These are phyloP conservation scores for Corapipo altera DNA, from an alignment of 2,113 vertebrate species.

Conservation along the genomic window DNA sequence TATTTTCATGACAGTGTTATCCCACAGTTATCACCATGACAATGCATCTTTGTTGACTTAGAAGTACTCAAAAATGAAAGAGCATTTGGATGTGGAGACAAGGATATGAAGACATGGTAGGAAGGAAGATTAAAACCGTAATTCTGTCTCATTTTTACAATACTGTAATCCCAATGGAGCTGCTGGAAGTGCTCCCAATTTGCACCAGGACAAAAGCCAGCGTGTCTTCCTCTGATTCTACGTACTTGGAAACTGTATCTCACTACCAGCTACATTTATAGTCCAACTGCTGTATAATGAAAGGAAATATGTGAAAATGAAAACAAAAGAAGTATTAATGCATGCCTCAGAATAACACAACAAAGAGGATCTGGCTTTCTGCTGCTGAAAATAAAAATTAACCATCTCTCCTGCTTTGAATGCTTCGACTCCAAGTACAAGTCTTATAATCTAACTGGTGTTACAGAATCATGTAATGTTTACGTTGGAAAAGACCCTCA, in stretches of 20 bases:
- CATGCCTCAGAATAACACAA: constrained; percentile 7
- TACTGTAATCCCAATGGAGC: background rate
- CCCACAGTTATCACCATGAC: background rate
- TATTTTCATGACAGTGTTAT: constrained; percentile 2
- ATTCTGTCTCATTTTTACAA: background rate
- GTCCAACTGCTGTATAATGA: background rate
- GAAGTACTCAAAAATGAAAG: constrained; percentile 1
- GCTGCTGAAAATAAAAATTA: background rate
- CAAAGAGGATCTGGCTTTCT: background rate
- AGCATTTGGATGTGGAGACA: background rate
- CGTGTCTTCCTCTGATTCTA: background rate
- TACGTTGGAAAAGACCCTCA: background rate
- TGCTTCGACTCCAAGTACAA: constrained; percentile 11
- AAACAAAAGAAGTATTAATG: background rate
- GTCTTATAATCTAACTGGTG: background rate
- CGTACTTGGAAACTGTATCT: background rate
- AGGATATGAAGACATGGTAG: background rate
- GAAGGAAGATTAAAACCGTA: background rate
- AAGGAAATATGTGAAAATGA: constrained; percentile 24
- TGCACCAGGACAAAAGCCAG: background rate
- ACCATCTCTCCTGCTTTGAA: constrained; percentile 11
- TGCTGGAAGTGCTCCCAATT: background rate
- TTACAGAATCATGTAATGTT: background rate
- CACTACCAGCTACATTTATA: background rate
- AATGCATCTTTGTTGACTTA: background rate